phyloP scores from a whole-genome alignment of 1,140 invertebrate genomes.

The Heliothis subflexa region DNA sequence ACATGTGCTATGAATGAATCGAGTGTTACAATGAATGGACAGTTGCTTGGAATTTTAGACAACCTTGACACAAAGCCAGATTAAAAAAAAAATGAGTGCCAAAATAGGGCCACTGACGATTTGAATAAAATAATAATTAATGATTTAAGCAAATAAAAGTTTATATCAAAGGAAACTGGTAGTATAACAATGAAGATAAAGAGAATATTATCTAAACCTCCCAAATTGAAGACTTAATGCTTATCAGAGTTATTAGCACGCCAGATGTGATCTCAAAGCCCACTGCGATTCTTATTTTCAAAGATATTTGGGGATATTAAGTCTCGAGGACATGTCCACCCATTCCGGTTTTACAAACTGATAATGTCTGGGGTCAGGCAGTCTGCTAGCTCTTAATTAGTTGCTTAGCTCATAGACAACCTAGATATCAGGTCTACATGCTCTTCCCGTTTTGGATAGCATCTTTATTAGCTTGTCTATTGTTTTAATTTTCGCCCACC shows the following conservation, averaged over 20 bases:
- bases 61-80: conserved; percentile 4
- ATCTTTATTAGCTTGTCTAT: conserved; percentile 33
- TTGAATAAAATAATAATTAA: background rate
- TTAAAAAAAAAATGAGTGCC: background rate
- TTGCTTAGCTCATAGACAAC: conserved; percentile 32
- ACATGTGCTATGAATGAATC: conserved; percentile 34
- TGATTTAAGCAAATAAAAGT: background rate
- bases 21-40: conserved; percentile 11
- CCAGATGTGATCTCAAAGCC: background rate
- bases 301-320: conserved; percentile 15
- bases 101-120: background rate
- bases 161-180: too few relatives aligned
- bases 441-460: conserved; percentile 32
- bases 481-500: conserved; percentile 45
- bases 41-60: conserved; percentile 7
- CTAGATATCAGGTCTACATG: conserved; percentile 13
- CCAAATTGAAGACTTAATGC: too few relatives aligned
- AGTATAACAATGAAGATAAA: too few relatives aligned
- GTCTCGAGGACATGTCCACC: background rate
- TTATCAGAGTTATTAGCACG: too few relatives aligned
- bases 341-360: conserved; percentile 35
- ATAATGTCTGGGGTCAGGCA: conserved; percentile 43
- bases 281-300: background rate
- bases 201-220: too few relatives aligned
- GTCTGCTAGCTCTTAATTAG: conserved; percentile 37